Evolutionary conservation across 2,888 invertebrate species (phyloP), one percentile per base, ranked within the genome.

Genomic region (Azorinus chamasolen): DNA sequence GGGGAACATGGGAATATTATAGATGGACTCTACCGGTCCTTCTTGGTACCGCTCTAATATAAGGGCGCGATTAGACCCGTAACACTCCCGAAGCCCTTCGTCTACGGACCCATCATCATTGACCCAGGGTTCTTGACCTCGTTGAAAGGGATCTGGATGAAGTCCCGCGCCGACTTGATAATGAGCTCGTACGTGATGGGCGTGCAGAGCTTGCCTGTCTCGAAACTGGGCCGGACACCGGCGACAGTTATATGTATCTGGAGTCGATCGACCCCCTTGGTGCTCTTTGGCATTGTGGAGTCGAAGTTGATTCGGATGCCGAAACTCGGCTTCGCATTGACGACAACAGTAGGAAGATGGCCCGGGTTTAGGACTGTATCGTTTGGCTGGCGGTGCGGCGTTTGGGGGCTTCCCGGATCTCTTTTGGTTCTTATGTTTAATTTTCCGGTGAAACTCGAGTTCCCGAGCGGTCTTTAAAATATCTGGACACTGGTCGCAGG

Each of bases 21-120:
- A 62, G 10, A 70, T 20, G 22, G 69, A 70, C 25, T 70, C 69
- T 8, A 70, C 69, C 32, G 69, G 46, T 14, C 61, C 62, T 45
- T 62, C 62, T 46, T 48, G 55, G 37, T 20, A 62, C 16, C 55
- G 54, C 45, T 61, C 62, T 45, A 68, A 58, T 16, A 68, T 59
- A n/a, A 70, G 46, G 18, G 69, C 24, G 54, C 55, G 24, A 43
- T 70, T 62, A 22, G 55, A 62, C 10, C 25, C 18, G 48, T 70
- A 70, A 22, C 69, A 70, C 25, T 62, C 62, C 22, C 69, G 54
- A 4, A 62, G 50, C 20, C 54, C 69, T 22, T 69, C 68, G 45
- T 69, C 43, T 1, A 69, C 50, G 12, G 39, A 20, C 4, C 68
- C 59, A 41, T 69, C 50, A 1, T 27, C 48, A 16, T 50, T 24